phyloP scores from a whole-genome alignment of 2,113 vertebrate species.

The Xenopus laevis region DNA sequence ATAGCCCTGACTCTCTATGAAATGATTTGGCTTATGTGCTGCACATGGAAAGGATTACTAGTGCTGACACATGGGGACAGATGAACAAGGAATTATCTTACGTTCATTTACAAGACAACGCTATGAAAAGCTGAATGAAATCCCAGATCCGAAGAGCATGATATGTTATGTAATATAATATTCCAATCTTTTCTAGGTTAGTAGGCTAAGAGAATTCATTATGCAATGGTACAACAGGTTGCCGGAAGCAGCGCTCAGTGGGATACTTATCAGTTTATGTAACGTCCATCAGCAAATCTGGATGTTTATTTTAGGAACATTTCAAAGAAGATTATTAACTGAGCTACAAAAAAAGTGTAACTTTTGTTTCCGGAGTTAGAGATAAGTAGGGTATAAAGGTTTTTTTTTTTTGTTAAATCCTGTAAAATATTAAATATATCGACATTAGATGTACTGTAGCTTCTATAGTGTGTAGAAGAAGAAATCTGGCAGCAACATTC shows the following conservation, averaged over 20 bases:
- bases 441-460: too few relatives aligned
- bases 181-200: conserved; percentile 28
- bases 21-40: too few relatives aligned
- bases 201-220: conserved; percentile 29
- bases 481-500: too few relatives aligned
- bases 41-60: conserved; percentile 13
- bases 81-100: conserved; percentile 16
- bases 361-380: conserved; percentile 22
- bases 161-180: conserved; percentile 23
- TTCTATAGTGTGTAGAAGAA: too few relatives aligned
- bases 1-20: too few relatives aligned
- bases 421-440: too few relatives aligned
- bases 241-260: conserved; percentile 10
- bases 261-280: conserved; percentile 15
- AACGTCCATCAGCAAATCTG: conserved; percentile 31
- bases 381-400: too few relatives aligned
- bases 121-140: conserved; percentile 10
- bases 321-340: conserved; percentile 37
- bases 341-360: conserved; percentile 22
- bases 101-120: not conserved
- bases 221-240: conserved; percentile 29
- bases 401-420: too few relatives aligned
- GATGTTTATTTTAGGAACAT: conserved; percentile 29
- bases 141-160: conserved; percentile 4
- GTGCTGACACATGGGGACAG: conserved; percentile 12